Base-by-base conservation (phyloP, 2,888 invertebrate species). In the Agrotis exclamationis region DNA sequence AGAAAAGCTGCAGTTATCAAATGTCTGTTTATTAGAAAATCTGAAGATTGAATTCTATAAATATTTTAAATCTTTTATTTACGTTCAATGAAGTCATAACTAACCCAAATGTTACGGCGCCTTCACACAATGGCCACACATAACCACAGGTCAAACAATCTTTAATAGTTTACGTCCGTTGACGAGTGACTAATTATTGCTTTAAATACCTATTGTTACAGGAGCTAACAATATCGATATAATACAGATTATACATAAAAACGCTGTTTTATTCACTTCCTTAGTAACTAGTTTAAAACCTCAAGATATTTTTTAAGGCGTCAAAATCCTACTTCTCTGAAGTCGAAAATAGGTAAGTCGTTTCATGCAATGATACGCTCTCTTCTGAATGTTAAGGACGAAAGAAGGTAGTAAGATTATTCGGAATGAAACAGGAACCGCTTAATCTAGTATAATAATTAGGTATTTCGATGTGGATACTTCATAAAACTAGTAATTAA, bases 111-210 rank as follows among this genome's bases (percentile, higher is more conserved):
- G 39, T 20, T 69, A 13, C 33, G 18, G 24, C 56, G 33, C 64
- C 57, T 74, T 48, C 6, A 65, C 39, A 77, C 80, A 80, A 68
- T 74, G 56, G 62, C 54, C 66, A 51, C 54, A 33, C 53, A 54
- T 66, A 54, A 70, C 60, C 58, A 28, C 28, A 74, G 62, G 64
- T 44, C 74, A 77, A 80, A 48, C 24, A 64, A 68, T 53, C 50
- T 56, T 77, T 74, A 64, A 74, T 60, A 56, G 80, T 62, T 79
- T 57, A 59, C 63, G 45, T 74, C 63, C 47, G 39, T 60, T 59
- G 54, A 66, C 33, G 62, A 59, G 63, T 79, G 80, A 67, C 80
- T 77, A 68, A 78, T 80, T 80, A 78, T 80, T 80, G 50, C 53
- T 80, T 74, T 79, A 80, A 64, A 63, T 62, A 62, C 63, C 80